Conservation (phyloP, 2,888 invertebrate genomes). For the Adelognathus sp. region DNA sequence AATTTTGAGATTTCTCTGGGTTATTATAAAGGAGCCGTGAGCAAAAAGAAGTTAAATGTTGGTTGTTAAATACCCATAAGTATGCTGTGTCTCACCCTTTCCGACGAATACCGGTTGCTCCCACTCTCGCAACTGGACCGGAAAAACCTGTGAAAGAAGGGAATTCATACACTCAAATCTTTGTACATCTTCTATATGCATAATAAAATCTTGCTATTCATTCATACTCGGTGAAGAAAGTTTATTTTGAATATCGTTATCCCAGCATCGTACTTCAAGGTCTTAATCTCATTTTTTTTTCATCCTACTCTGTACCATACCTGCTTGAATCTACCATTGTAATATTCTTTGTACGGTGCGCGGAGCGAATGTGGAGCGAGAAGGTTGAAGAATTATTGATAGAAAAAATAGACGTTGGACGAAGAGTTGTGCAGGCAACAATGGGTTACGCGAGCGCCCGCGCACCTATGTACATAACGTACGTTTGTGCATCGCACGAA, state of each 20-base stretch:
- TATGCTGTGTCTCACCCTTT: no score
- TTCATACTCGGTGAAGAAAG: slow-evolving; percentile 7
- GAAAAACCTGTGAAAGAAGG: background rate
- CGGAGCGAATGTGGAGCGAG: slow-evolving; percentile 32
- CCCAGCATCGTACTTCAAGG: slow-evolving; percentile 27
- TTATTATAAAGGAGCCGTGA: no score
- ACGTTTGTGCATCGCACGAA: slow-evolving; percentile 28
- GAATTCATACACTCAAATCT: background rate
- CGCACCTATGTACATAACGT: slow-evolving; percentile 46
- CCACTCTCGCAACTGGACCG: no score
- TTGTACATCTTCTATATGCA: background rate
- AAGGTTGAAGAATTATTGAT: slow-evolving; percentile 38
- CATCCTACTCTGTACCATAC: slow-evolving; percentile 21
- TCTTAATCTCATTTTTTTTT: slow-evolving; percentile 17
- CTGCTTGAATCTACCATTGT: slow-evolving; percentile 25
- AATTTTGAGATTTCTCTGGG: no score
- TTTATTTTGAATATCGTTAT: slow-evolving; percentile 21
- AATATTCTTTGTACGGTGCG: slow-evolving; percentile 25
- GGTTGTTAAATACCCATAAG: no score
- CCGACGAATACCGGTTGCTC: no score
- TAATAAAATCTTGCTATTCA: slow-evolving; percentile 1
- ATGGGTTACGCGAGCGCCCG: slow-evolving; percentile 50
- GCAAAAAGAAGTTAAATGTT: no score
- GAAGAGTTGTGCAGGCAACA: slow-evolving; percentile 20
- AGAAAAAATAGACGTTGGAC: slow-evolving; percentile 34